phyloP scores from a whole-genome alignment of 2,113 vertebrate species.

The Hypanus sabinus region DNA sequence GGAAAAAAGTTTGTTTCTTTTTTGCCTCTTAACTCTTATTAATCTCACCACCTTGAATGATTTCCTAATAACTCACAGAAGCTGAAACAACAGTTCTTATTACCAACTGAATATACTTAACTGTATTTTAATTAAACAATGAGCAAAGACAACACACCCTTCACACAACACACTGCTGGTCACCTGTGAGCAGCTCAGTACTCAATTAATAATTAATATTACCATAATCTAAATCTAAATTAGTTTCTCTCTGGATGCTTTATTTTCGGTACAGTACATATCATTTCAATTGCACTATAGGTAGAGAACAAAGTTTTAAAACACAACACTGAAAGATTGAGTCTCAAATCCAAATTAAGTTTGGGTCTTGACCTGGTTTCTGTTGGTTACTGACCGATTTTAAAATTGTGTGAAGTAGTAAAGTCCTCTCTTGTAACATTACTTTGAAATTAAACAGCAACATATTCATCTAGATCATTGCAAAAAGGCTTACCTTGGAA shows the following conservation, averaged over 20 bases:
- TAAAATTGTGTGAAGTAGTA: background rate
- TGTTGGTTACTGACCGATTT: background rate
- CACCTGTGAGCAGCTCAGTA: background rate
- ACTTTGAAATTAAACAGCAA: background rate
- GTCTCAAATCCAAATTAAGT: background rate
- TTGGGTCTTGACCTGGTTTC: background rate
- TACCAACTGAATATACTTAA: background rate
- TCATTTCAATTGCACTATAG: background rate
- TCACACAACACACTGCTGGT: background rate
- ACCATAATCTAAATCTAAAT: background rate
- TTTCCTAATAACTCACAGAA: background rate
- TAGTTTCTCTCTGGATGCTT: background rate
- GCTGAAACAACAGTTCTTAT: background rate
- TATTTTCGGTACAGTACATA: background rate
- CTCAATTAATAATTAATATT: background rate
- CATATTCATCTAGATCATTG: background rate
- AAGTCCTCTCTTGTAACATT: background rate
- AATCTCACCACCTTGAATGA: background rate
- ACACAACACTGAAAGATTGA: background rate
- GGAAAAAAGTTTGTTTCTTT: background rate
- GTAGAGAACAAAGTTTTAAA: background rate
- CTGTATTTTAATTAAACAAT: background rate
- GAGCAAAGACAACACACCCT: background rate
- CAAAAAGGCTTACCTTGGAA: conserved; percentile 64
- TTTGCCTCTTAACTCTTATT: background rate